phyloP scores from a whole-genome alignment of 1,140 invertebrate genomes.

The Panulirus ornatus region DNA sequence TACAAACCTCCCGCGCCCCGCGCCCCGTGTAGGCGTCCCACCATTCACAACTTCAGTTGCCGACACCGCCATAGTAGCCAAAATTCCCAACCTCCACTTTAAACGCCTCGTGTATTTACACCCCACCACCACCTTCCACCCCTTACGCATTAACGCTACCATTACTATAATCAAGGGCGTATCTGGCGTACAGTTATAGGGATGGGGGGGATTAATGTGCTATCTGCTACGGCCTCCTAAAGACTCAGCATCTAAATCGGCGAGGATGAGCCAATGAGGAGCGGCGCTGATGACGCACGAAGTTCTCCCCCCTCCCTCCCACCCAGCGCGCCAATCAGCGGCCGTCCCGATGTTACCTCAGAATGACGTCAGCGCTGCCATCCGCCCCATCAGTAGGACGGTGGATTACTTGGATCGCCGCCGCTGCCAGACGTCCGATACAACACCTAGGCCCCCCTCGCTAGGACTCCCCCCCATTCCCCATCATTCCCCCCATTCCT shows the following conservation, averaged over 20 bases:
- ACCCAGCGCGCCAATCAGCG: conserved; percentile 49
- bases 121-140: background rate
- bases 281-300: conserved; percentile 43
- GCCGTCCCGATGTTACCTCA: conserved; percentile 16
- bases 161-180: too few species aligned
- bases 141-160: background rate
- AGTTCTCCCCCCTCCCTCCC: too few species aligned
- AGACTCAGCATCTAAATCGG: conserved; percentile 31
- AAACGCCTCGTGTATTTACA: too few species aligned
- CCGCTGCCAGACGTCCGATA: background rate
- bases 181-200: too few species aligned
- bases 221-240: background rate
- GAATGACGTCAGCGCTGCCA: conserved; percentile 58
- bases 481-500: too few species aligned
- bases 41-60: conserved; percentile 40
- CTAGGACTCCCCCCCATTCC: too few species aligned
- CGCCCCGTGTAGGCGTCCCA: background rate
- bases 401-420: background rate
- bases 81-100: background rate
- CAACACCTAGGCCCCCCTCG: too few species aligned
- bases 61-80: background rate
- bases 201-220: background rate
- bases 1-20: background rate
- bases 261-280: conserved; percentile 39
- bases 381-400: background rate